Base-by-base conservation (phyloP, 2,888 invertebrate genomes). In the Drosophila rubida region DNA sequence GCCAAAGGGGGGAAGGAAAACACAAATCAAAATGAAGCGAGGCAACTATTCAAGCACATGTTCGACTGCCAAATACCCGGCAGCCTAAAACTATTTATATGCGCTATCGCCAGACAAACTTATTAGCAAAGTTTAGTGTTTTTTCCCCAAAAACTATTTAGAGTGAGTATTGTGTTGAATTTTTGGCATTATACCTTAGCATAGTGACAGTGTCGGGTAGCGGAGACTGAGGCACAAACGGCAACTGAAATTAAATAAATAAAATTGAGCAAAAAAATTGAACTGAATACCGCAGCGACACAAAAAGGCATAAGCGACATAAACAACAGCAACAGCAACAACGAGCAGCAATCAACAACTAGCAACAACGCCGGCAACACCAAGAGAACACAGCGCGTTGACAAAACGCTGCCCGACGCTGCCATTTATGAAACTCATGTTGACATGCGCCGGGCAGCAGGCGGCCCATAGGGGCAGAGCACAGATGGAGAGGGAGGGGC, bases 361-460 rank as follows among this genome's bases (percentile, higher is more conserved):
- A 66, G 69, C 58, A 61, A 58, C 39, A 48, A 57, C 39, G 45
- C 45, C 64, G 67, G 50, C 60, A 68, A 77, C 59, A 74, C 62
- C 39, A 58, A 49, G 75, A 80, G 80, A 83, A 81, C 79, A 78
- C 80, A 80, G 82, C 67, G 82, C 83, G 63, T 65, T 75, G 80
- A 75, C 85, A 85, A 85, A 84, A 82, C 78, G 74, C 71, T 80
- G 78, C 49, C 50, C 65, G 62, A 53, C 55, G 81, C 70, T 78
- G 78, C 84, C 84, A 85, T 85, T 85, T 85, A 80, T 80, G 84
- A 79, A 87, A 87, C 82, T 70, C 87, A 85, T 83, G 83, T 83
- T 86, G 82, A 82, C 82, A 82, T 82, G 82, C 84, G 83, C 84
- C 82, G 69, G 57, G 78, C 83, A 78, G 2, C 80, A 75, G 81